These are phyloP conservation scores for Sarcophaga rosellei DNA, from an alignment of 2,888 invertebrate genomes.

Conservation along the genomic window DNA sequence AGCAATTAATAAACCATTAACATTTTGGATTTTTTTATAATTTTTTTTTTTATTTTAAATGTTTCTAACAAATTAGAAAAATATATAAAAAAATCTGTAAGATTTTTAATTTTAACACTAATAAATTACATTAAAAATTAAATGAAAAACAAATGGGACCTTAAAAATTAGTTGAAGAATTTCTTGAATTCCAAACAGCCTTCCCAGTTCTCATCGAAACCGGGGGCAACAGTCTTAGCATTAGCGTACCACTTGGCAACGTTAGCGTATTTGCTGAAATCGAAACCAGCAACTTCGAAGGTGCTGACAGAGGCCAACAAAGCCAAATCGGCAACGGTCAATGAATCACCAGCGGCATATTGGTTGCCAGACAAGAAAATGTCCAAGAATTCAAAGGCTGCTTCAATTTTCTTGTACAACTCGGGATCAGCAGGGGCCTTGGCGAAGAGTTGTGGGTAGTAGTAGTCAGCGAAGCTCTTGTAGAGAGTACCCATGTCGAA, in stretches of 20 bases:
- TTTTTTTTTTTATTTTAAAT: conserved; percentile 17
- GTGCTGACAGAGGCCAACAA: conserved; percentile 87
- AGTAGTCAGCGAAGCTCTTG: conserved; percentile 86
- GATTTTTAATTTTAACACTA: conserved; percentile 18
- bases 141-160: conserved; percentile 23
- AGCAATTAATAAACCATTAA: not conserved
- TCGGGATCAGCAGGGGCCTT: conserved; percentile 85
- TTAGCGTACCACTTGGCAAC: conserved; percentile 85
- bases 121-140: conserved; percentile 47
- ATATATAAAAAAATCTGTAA: conserved; percentile 32
- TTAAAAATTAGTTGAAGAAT: conserved; percentile 71
- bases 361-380: conserved; percentile 87
- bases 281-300: conserved; percentile 85
- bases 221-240: conserved; percentile 83
- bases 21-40: not conserved
- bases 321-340: conserved; percentile 90
- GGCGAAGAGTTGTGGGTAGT: conserved; percentile 85
- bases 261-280: conserved; percentile 87
- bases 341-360: conserved; percentile 87
- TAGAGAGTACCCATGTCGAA: conserved; percentile 91
- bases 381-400: conserved; percentile 86
- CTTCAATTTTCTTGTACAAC: conserved; percentile 86
- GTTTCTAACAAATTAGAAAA: conserved; percentile 52
- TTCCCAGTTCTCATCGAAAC: conserved; percentile 84
- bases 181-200: conserved; percentile 83